Conservation (phyloP, 1,140 invertebrate genomes). For the Zaprionus tsacasi region DNA sequence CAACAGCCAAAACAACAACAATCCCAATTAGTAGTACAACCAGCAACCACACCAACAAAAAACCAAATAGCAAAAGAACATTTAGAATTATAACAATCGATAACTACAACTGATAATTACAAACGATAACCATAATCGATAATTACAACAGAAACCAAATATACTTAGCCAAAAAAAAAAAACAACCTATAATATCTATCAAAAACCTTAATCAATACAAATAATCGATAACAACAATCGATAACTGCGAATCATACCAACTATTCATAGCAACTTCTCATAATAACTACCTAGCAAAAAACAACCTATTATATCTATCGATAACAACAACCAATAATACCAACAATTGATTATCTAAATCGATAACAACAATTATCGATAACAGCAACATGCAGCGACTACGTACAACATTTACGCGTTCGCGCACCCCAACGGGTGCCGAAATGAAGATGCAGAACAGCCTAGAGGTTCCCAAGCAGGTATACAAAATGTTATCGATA, state of each 20-base stretch:
- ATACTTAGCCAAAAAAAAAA: not conserved
- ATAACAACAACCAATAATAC: not conserved
- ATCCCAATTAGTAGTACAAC: conserved; percentile 1
- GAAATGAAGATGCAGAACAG: conserved; percentile 96
- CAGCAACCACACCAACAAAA: conserved; percentile 5
- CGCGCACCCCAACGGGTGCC: conserved; percentile 92
- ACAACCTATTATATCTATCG: too few relatives aligned
- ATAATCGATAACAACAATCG: not conserved
- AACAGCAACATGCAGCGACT: conserved; percentile 89
- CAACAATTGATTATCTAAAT: not conserved
- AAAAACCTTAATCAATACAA: too few relatives aligned
- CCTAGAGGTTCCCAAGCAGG: conserved; percentile 94
- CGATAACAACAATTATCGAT: not conserved
- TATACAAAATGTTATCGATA: conserved; percentile 67
- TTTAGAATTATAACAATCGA: conserved; percentile 5
- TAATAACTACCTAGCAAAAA: too few relatives aligned
- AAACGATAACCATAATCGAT: conserved; percentile 11
- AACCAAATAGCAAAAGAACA: conserved; percentile 1
- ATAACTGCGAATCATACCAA: not conserved
- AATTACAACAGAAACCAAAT: not conserved
- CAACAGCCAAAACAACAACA: conserved; percentile 12
- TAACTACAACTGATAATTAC: conserved; percentile 1
- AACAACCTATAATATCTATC: too few relatives aligned
- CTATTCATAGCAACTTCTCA: not conserved
- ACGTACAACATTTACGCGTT: conserved; percentile 93